Evolutionary conservation across 2,797 vertebrate species (phyloP), one percentile per base, ranked within the genome.

Genomic region (Ctenochaetus hawaiiensis): DNA sequence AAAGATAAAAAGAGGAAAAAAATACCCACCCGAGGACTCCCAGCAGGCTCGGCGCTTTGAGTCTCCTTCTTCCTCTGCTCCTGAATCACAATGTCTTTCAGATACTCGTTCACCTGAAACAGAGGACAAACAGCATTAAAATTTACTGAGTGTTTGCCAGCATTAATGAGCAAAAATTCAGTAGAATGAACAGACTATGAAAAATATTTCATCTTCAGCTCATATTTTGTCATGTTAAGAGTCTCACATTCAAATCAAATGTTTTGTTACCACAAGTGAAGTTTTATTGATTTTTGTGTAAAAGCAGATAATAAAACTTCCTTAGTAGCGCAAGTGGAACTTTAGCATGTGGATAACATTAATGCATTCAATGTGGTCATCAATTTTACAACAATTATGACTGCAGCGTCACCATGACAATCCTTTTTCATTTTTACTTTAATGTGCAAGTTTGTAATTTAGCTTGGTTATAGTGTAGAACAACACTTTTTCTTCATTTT

Each of bases 101-200:
- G 93, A 87, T 98, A 97, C 76, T 98, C 97, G 44, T 98, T 99
- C 45, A 99, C 96, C 98, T 99, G 87, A 86, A 66, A 80, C 39
- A 80, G 8, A 49, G 53, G 60, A 11, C 26, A 49, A 48, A 78
- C 17, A 69, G 74, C 11, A 68, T 23, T 54, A 47, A 54, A 48
- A 37, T 68, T 49, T 9, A 44, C 8, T 12, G 11, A 66, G 26
- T 7, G n/a, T 30, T 37, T 70, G 61, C 23, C 23, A 70, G 26
- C 47, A 52, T 65, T n/a, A 37, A 43, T 47, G 26, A 17, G 44
- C 9, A 18, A 74, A 63, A 69, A 56, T 16, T 60, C 26, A 70
- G 18, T 61, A 70, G 11, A 59, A 30, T 14, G 1, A 61, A 16
- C 16, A 30, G 37, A n/a, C 6, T 44, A n/a, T 61, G 43, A 69